Base-by-base conservation (phyloP, 1,140 invertebrate species). In the Cyclargus thomasi region DNA sequence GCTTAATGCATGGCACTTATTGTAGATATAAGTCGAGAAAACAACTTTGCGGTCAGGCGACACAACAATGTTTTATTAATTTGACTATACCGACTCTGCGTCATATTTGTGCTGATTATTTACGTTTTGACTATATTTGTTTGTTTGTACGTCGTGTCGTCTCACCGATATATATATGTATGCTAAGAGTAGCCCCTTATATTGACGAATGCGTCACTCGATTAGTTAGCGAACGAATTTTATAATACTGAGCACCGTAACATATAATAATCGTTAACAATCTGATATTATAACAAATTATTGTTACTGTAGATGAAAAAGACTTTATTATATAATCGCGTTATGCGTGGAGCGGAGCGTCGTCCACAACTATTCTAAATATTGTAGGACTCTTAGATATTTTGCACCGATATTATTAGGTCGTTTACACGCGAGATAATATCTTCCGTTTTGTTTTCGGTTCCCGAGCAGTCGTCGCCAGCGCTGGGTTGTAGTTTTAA, bases 211-310 rank as follows among this genome's bases (percentile, higher is more conserved):
- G 78, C 76, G 81, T 78, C 82, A 85, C 81, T 82, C 81, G 78
- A 77, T 85, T 90, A 90, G 87, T 82, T 90, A 90, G 87, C 80
- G 79, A 90, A 90, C 87, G 85, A 90, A 90, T 90, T 90, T 84
- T 87, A 83, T 84, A 81, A 81, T 82, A 86, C 82, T 77, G 82
- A 85, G 86, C 86, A 89, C 86, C 86, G 83, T 88, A 76, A 85
- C 77, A 83, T 84, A 80, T 80, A 81, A 78, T 79, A 83, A 78
- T 83, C 70, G 75, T 83, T 79, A 81, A 77, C 80, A 78, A 77
- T 80, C 76, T 71, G 73, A 76, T 77, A 82, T 79, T 78, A 80
- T 80, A 78, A 80, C 73, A 80, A 76, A 80, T 78, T 83, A 88
- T 85, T 83, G 84, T 89, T 88, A 86, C 81, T 76, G 85, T 88